phyloP scores from a whole-genome alignment of 2,888 invertebrate species.

The Micropterix aruncella region DNA sequence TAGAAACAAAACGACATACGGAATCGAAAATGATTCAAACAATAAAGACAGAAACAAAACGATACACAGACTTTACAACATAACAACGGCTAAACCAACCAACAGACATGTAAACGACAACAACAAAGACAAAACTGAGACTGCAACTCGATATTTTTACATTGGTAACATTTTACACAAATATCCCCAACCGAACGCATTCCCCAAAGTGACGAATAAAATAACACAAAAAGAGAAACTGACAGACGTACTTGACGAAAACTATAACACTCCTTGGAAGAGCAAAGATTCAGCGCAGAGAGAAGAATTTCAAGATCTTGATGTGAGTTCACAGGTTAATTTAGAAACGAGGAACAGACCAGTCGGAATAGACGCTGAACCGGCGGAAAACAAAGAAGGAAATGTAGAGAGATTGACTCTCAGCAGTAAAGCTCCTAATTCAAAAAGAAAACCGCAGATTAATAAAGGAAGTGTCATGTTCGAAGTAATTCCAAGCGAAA shows the following conservation, averaged over 20 bases:
- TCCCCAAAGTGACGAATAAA: constrained; percentile 14
- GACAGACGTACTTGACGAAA: constrained; percentile 17
- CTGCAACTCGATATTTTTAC: constrained; percentile 34
- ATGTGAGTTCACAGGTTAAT: no score
- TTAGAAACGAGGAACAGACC: background rate
- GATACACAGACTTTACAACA: background rate
- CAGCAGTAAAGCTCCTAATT: background rate
- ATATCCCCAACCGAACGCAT: constrained; percentile 15
- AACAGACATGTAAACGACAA: background rate
- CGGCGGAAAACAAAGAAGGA: background rate
- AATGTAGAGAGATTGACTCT: no score
- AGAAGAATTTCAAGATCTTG: constrained; percentile 21
- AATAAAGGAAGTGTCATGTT: constrained; percentile 21
- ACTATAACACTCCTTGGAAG: constrained; percentile 17
- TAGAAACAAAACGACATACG: background rate
- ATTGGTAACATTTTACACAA: constrained; percentile 30
- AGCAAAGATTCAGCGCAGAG: constrained; percentile 12
- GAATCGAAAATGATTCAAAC: background rate
- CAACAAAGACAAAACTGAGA: no score
- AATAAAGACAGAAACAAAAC: background rate
- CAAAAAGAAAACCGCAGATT: constrained; percentile 3
- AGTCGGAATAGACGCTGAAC: constrained; percentile 16
- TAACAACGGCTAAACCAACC: background rate
- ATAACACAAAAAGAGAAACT: constrained; percentile 13
- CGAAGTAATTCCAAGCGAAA: constrained; percentile 36